These are phyloP conservation scores for Champsocephalus esox DNA, from an alignment of 2,797 vertebrate species.

Conservation along the genomic window DNA sequence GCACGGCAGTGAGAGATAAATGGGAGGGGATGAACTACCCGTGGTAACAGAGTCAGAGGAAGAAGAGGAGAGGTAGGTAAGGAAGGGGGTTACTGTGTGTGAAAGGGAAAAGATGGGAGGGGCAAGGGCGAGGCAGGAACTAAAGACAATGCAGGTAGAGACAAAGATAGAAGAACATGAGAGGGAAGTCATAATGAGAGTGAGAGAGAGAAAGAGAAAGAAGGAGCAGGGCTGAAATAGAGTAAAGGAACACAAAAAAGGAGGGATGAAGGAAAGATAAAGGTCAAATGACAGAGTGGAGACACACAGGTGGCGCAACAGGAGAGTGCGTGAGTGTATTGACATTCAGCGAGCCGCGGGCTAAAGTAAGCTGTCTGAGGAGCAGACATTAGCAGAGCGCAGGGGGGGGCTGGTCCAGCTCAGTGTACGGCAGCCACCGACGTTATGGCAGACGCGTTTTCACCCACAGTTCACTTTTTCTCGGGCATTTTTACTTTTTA, in stretches of 20 bases:
- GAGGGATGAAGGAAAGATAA: constrained; percentile 19
- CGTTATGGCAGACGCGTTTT: constrained; percentile 11
- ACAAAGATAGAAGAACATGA: neutral
- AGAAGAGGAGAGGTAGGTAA: constrained; percentile 13
- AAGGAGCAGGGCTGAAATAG: too few species aligned
- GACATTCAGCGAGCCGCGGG: constrained; percentile 33
- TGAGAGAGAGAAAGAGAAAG: neutral
- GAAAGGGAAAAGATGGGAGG: constrained; percentile 10
- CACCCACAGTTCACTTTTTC: constrained; percentile 36
- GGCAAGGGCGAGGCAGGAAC: constrained; percentile 1
- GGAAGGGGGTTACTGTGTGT: constrained; percentile 4
- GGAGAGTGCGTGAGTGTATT: constrained; percentile 20
- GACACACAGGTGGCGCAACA: constrained; percentile 20
- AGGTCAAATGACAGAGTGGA: constrained; percentile 44
- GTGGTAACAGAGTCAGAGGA: constrained; percentile 25
- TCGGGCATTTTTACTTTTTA: constrained; percentile 36
- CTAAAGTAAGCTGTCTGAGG: constrained; percentile 37
- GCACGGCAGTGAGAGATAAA: constrained; percentile 37
- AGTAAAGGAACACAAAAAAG: neutral
- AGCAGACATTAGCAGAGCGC: constrained; percentile 16
- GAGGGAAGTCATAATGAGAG: neutral
- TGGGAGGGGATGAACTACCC: constrained; percentile 20
- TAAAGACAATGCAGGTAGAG: constrained; percentile 6
- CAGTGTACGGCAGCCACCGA: constrained; percentile 18
- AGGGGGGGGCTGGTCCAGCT: neutral